Evolutionary conservation across 92 coral and sea anemone species (phyloP).

Genomic region (Paragorgia papillata): DNA sequence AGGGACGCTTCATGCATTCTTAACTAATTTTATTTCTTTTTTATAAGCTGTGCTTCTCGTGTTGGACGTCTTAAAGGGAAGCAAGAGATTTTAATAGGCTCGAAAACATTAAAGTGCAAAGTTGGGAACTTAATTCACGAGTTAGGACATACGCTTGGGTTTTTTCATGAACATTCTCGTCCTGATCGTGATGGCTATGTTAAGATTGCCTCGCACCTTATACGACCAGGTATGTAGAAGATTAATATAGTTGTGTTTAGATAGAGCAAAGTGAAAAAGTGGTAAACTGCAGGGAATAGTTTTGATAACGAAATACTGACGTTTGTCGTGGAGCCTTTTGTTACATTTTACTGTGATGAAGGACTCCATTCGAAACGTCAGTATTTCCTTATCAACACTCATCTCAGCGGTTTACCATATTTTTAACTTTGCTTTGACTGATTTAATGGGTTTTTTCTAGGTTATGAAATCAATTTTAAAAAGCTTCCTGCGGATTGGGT

Average conservation of each 20-base stretch:
- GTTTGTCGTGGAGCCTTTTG: too few relatives aligned
- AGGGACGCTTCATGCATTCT: too few relatives aligned
- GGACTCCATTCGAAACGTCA: too few relatives aligned
- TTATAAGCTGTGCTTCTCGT: conserved; percentile 84
- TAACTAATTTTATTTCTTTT: background rate
- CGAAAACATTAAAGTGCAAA: conserved; percentile 57
- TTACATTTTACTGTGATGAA: too few relatives aligned
- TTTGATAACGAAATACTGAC: too few relatives aligned
- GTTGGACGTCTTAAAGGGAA: conserved; percentile 85
- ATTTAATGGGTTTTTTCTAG: too few relatives aligned
- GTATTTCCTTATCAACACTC: too few relatives aligned
- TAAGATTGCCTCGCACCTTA: conserved; percentile 61
- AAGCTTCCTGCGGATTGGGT: conserved; percentile 62
- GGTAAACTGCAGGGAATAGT: too few relatives aligned
- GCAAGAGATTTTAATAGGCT: conserved; percentile 87
- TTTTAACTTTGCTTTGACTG: too few relatives aligned
- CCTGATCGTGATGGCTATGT: conserved; percentile 89
- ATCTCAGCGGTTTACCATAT: too few relatives aligned
- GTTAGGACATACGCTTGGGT: conserved; percentile 85
- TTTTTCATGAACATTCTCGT: conserved; percentile 94
- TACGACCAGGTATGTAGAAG: conserved; percentile 65
- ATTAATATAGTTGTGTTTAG: too few relatives aligned
- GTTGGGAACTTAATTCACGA: conserved; percentile 98
- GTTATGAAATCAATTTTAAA: conserved; percentile 69
- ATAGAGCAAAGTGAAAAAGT: too few relatives aligned